Base-by-base conservation (phyloP, 2,888 invertebrate genomes). In the Meloe dianella region DNA sequence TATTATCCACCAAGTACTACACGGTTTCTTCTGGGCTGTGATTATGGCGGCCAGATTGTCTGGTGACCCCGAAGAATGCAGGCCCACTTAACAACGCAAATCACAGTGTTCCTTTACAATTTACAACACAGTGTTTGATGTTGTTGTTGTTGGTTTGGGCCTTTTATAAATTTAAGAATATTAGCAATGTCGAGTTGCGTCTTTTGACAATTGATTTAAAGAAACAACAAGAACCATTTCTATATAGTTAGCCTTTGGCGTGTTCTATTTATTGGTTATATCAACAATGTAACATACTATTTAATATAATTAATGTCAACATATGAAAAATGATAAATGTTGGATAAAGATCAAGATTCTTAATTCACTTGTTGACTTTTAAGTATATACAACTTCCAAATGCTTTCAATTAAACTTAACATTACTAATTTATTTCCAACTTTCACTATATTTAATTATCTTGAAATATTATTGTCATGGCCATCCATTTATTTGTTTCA, bases 51-150 rank as follows among this genome's bases (percentile, higher is more conserved):
- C 61, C 67, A 70, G 70, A 70, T 70, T 67, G 70, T 70, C 70
- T 70, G 70, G 67, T 70, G 70, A 70, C 70, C 70, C 67, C 65
- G 63, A 67, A 70, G 70, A 66, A 70, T 70, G 70, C 70, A 70
- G 70, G 65, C 70, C 70, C 70, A 70, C 70, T 70, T 70, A 70
- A 70, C 70, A 70, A 67, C 66, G 70, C 70, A 67, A 68, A 70
- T 70, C 70, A 70, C 67, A 51, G 64, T 67, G 65, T 69, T 69
- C 67, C 67, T 57, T 66, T 64, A 66, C 67, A 64, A 69, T 66
- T 69, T 67, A 67, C 67, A 64, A 20, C 35, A 14, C 30, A 35
- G 27, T 35, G 38, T 61, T 47, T 22, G 30, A 30, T 61, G 29
- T 60, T 35, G 60, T 60, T 17, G 60, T 20, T 51, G 20, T 22